phyloP scores from a whole-genome alignment of 2,113 vertebrate species.

The Nesospiza acunhae region DNA sequence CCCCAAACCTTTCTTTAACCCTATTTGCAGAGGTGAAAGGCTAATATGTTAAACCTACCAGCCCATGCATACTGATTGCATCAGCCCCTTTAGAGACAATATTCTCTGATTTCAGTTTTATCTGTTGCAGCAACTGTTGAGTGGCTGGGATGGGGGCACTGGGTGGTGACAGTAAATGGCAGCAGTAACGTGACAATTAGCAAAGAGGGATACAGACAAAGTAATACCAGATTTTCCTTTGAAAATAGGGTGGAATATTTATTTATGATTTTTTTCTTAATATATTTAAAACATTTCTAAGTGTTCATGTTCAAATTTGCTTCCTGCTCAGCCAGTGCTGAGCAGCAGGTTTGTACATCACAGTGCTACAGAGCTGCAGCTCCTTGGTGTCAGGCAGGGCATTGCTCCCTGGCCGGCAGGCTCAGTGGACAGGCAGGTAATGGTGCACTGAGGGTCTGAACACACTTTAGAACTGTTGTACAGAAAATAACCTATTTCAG shows the following conservation, averaged over 20 bases:
- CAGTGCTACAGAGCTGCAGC: not conserved
- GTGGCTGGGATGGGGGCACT: not conserved
- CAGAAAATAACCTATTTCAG: not conserved
- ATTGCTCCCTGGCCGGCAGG: not conserved
- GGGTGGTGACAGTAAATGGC: not conserved
- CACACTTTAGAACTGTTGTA: not conserved
- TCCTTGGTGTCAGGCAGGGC: not conserved
- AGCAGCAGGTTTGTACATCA: accelerated
- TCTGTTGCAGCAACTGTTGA: not conserved
- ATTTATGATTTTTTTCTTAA: not conserved
- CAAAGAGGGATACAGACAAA: not conserved
- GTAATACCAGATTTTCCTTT: not conserved
- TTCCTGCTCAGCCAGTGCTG: not conserved
- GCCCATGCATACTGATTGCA: not conserved
- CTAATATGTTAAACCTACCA: not conserved
- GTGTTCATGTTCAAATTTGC: accelerated
- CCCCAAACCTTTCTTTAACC: slow-evolving; percentile 26
- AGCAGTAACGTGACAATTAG: not conserved
- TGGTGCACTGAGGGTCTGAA: not conserved
- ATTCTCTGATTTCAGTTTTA: not conserved
- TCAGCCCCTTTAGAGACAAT: not conserved
- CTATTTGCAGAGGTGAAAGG: slow-evolving; percentile 20
- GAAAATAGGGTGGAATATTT: not conserved
- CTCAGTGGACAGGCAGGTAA: not conserved
- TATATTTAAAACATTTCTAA: not conserved